Base-by-base conservation (phyloP, 2,113 vertebrate genomes). In the Platysternon megacephalum region DNA sequence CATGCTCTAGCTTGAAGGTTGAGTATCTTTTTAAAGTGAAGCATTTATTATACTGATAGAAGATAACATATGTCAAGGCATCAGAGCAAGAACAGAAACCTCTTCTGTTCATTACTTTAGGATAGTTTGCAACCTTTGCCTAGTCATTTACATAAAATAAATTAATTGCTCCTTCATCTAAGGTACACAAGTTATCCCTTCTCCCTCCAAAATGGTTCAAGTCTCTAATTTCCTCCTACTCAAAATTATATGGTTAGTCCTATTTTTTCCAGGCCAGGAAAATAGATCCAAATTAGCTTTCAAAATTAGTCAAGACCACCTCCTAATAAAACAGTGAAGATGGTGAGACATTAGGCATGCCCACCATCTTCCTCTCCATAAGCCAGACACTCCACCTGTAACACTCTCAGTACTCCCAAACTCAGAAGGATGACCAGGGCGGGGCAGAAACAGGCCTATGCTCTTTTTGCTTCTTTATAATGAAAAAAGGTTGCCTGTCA, bases 151-250 rank as follows among this genome's bases (percentile, higher is more conserved):
- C 86, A 53, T 14, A 53, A 7, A 21, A 65, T 39, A 46, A 90
- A 84, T 3, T 8, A 74, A n/a, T n/a, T 39, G 32, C 9, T 86
- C 52, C 85, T 81, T 13, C 2, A 0, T 1, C 8, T 1, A n/a
- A 0, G 85, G 7, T 9, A 81, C 22, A 44, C 19, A 42, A 26
- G 22, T 44, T 76, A 76, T 28, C 39, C 42, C 22, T 8, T 76
- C 42, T 44, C 42, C 65, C 39, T 44, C 22, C 42, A 76, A 76
- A 76, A 76, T 42, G 39, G 22, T 44, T 44, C 72, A 28, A 76
- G 42, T 44, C 24, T 26, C 11, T 44, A 11, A 44, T 44, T 76
- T 44, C 39, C 39, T 22, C 21, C 39, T 21, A 44, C 5, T 76
- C 39, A 39, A 44, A 42, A 39, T 26, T 24, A 76, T 22, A 44